Conservation (phyloP, 2,113 vertebrate genomes). For the Baryphthengus martii region DNA sequence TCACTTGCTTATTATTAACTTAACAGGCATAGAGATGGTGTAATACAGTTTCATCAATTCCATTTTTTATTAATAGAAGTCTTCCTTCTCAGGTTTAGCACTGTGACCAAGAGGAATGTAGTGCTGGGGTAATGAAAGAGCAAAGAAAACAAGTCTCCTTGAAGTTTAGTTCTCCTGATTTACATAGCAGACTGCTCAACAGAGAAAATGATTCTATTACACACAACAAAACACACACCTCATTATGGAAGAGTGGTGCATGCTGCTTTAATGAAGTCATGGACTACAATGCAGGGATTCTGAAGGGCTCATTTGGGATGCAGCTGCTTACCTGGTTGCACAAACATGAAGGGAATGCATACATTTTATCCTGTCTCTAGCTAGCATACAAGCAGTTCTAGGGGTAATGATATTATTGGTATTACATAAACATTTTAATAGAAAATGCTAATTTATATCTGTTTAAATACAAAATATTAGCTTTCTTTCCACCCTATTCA, state of each 20-base stretch:
- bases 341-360: background rate
- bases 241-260: background rate
- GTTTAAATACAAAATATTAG: background rate
- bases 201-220: background rate
- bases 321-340: background rate
- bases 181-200: background rate
- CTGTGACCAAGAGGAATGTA: background rate
- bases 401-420: background rate
- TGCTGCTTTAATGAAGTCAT: background rate
- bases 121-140: background rate
- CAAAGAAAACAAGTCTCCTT: background rate
- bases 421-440: background rate
- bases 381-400: background rate
- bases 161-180: background rate
- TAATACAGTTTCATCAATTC: constrained; percentile 16
- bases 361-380: background rate
- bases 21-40: background rate
- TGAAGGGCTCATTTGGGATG: background rate
- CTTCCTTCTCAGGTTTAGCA: background rate
- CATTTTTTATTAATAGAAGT: background rate
- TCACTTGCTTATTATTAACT: constrained; percentile 53
- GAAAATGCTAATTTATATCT: background rate
- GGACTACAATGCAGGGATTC: background rate
- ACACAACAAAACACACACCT: background rate
- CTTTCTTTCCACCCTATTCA: background rate